Evolutionary conservation across 2,888 invertebrate species (phyloP).

Genomic region (Salpingus planirostris): DNA sequence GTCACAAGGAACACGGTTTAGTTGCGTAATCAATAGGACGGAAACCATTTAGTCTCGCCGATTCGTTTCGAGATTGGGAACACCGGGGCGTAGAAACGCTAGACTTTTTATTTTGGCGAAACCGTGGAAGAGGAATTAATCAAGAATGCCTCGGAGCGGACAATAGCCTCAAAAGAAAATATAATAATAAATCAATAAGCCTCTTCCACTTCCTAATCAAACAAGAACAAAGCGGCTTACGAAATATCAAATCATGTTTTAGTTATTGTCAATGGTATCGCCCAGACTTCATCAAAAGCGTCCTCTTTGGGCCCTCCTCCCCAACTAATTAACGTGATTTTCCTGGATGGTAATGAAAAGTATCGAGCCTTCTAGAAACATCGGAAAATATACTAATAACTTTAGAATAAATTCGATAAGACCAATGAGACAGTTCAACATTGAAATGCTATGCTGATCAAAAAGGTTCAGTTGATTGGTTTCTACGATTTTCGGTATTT

Average conservation of each 20-base stretch:
- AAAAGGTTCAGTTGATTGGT: no score
- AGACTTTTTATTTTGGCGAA: slow-evolving; percentile 20
- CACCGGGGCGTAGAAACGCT: slow-evolving; percentile 18
- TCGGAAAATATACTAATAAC: no score
- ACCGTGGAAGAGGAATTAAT: slow-evolving; percentile 22
- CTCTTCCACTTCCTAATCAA: slow-evolving; percentile 21
- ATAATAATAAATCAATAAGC: slow-evolving; percentile 28
- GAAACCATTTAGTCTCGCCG: slow-evolving; percentile 22
- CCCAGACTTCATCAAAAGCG: no score
- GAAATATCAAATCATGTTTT: slow-evolving; percentile 6
- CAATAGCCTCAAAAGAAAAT: slow-evolving; percentile 25
- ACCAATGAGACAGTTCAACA: no score
- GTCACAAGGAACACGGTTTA: slow-evolving; percentile 3
- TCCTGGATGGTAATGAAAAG: no score
- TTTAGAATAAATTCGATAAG: no score
- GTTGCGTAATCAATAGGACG: slow-evolving; percentile 21
- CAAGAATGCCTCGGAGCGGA: slow-evolving; percentile 22
- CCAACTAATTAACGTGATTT: no score
- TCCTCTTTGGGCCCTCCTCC: no score
- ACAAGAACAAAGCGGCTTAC: slow-evolving; percentile 19
- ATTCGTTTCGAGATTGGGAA: slow-evolving; percentile 19
- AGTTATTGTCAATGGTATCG: no score
- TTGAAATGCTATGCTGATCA: no score
- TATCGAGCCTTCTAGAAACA: no score
- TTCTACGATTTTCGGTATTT: no score